A percentile compares a stretch with the other conserved stretches of the same genome.
These are phyloP conservation scores for Erannis defoliaria DNA, from an alignment of 2,888 invertebrate genomes.

Conservation along the genomic window DNA sequence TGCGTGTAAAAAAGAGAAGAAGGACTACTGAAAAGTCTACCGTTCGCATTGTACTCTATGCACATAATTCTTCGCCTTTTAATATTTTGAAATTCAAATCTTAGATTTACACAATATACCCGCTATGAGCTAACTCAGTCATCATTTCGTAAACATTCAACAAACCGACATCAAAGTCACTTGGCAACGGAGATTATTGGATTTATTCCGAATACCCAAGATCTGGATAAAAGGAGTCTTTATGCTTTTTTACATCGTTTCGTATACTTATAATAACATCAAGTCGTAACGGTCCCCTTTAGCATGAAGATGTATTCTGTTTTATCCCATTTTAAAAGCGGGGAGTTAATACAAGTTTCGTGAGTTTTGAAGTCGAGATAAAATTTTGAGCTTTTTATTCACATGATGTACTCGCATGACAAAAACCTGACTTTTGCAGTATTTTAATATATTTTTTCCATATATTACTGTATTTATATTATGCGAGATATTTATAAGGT, in stretches of 20 bases:
- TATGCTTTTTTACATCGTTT: slow-evolving; percentile 49
- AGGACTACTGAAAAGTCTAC: no score
- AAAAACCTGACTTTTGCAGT: slow-evolving; percentile 14
- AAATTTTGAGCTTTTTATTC: slow-evolving; percentile 17
- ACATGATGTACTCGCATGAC: slow-evolving; percentile 14
- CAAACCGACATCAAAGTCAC: slow-evolving; percentile 62
- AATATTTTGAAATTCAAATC: slow-evolving; percentile 6
- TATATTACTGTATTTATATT: no score
- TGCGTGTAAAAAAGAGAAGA: no score
- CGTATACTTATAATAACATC: slow-evolving; percentile 44
- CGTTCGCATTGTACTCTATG: no score
- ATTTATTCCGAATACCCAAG: slow-evolving; percentile 58
- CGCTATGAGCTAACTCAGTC: slow-evolving; percentile 26
- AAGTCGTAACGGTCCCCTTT: slow-evolving; percentile 37
- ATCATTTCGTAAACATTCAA: slow-evolving; percentile 32
- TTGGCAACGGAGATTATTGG: slow-evolving; percentile 59
- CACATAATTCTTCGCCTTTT: neutral
- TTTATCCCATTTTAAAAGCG: slow-evolving; percentile 26
- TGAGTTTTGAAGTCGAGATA: slow-evolving; percentile 19
- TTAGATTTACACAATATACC: neutral
- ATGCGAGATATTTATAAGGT: no score
- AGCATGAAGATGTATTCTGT: slow-evolving; percentile 19
- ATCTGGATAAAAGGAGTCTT: slow-evolving; percentile 56
- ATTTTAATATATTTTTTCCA: no score
- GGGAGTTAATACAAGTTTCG: slow-evolving; percentile 26